Conservation (phyloP, 2,797 vertebrate genomes). For the Gambelia wislizenii region DNA sequence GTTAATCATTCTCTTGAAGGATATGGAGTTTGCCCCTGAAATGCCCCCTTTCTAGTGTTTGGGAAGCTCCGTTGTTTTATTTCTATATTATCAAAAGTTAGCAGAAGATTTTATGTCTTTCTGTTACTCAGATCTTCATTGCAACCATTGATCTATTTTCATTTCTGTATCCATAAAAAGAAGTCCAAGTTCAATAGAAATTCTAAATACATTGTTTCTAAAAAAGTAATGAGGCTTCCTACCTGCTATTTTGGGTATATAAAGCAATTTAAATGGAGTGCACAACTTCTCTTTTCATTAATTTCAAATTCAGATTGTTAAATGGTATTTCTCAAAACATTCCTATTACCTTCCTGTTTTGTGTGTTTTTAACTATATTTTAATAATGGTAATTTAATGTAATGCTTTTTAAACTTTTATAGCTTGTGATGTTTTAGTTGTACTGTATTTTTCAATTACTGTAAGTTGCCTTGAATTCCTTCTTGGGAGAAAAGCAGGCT, state of each 20-base stretch:
- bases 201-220: background rate
- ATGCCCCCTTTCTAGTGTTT: background rate
- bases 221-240: background rate
- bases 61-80: background rate
- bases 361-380: no score
- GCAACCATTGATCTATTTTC: background rate
- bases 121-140: background rate
- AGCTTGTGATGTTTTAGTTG: no score
- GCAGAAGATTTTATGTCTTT: background rate
- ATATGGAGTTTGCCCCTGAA: background rate
- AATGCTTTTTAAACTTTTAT: no score
- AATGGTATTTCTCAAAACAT: constrained; percentile 1
- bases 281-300: background rate
- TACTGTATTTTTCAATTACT: no score
- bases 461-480: no score
- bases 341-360: background rate
- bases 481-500: no score
- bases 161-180: background rate
- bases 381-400: no score
- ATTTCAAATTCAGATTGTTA: background rate
- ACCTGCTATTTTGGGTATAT: background rate
- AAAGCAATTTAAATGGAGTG: background rate
- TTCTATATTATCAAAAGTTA: background rate
- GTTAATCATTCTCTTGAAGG: background rate
- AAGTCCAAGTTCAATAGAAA: background rate